Conservation (phyloP, 2,888 invertebrate genomes). For the Neoascia interrupta region DNA sequence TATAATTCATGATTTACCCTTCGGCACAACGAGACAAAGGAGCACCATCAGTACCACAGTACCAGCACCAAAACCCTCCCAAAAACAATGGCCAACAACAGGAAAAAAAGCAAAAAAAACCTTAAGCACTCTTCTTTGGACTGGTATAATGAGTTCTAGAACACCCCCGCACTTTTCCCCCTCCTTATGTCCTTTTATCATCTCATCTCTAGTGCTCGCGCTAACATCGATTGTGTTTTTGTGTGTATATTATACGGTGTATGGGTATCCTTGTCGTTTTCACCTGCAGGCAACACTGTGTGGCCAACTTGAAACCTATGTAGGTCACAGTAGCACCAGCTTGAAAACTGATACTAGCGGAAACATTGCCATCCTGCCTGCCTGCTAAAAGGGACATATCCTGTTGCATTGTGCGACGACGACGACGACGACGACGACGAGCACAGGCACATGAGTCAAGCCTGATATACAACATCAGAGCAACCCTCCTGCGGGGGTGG, state of each 20-base stretch:
- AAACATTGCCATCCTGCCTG: slow-evolving; percentile 58
- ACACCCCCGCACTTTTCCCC: slow-evolving; percentile 7
- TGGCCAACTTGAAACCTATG: slow-evolving; percentile 34
- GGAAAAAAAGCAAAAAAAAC: no score
- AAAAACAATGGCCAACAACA: slow-evolving; percentile 60
- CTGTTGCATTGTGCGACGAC: slow-evolving; percentile 56
- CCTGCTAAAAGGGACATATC: slow-evolving; percentile 60
- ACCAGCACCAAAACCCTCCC: no score
- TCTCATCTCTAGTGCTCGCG: slow-evolving; percentile 30
- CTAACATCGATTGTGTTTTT: slow-evolving; percentile 42
- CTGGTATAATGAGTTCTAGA: slow-evolving; percentile 57
- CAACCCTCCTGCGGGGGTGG: neutral
- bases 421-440: neutral
- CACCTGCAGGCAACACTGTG: slow-evolving; percentile 55
- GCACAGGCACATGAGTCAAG: slow-evolving; percentile 1
- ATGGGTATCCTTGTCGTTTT: slow-evolving; percentile 29
- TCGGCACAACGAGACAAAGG: slow-evolving; percentile 20
- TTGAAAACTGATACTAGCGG: slow-evolving; percentile 57
- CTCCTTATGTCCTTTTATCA: slow-evolving; percentile 45
- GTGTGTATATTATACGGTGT: neutral
- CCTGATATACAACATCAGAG: neutral
- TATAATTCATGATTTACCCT: slow-evolving; percentile 61
- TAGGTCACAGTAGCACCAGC: slow-evolving; percentile 56
- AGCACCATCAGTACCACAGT: slow-evolving; percentile 25
- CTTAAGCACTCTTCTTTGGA: slow-evolving; percentile 54